Conservation (phyloP, 1,140 invertebrate species). For the Micrasema longulum region DNA sequence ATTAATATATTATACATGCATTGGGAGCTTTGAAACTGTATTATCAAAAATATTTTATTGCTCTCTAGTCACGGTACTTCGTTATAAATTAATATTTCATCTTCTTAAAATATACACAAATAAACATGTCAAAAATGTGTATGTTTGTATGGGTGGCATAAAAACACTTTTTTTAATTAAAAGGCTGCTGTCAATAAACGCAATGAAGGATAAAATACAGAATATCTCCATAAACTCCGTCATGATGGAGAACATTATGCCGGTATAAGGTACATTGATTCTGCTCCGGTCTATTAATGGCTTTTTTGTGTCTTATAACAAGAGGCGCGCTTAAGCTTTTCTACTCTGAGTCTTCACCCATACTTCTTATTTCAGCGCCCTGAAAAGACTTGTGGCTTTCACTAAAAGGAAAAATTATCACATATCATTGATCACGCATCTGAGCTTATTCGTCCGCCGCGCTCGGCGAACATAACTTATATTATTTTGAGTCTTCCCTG, state of each 20-base stretch:
- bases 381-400: constrained; percentile 46
- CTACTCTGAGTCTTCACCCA: constrained; percentile 4
- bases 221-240: background rate
- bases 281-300: background rate
- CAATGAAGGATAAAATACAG: background rate
- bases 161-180: too few species aligned
- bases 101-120: too few species aligned
- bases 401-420: constrained; percentile 51
- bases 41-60: too few species aligned
- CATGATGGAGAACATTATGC: background rate
- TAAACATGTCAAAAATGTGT: too few species aligned
- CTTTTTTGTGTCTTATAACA: background rate
- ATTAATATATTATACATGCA: too few species aligned
- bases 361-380: constrained; percentile 6
- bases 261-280: background rate
- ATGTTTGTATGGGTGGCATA: too few species aligned
- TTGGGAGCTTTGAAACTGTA: too few species aligned
- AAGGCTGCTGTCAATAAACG: background rate
- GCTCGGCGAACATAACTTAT: constrained; percentile 29
- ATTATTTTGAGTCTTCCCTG: constrained; percentile 34
- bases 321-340: background rate
- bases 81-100: too few species aligned
- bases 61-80: too few species aligned
- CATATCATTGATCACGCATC: constrained; percentile 51
- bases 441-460: constrained; percentile 5